Evolutionary conservation across 2,888 invertebrate genomes (phyloP), one percentile per base, ranked within the genome.

Genomic region (Oscheius sp.): DNA sequence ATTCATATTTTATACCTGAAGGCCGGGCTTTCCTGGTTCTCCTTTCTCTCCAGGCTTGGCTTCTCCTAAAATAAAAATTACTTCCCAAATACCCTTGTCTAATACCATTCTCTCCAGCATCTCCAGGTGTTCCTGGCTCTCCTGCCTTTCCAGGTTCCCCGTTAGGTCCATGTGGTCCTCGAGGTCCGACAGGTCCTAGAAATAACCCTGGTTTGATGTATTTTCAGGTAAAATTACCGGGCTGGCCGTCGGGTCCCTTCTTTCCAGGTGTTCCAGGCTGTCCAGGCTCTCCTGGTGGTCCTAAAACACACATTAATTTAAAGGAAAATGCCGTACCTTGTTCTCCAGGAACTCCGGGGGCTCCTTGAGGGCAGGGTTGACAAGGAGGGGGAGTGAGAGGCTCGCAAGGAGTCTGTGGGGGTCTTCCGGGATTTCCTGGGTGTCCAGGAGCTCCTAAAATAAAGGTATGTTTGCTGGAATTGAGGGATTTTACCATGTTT

Each of bases 341-440:
- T 79, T 78, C 77, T 79, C 81, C 81, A 73, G 81, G 74, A 52
- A 80, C 80, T 76, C 84, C 80, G 35, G 81, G 75, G 66, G 77
- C 76, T 77, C 80, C 83, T 73, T 76, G 75, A 56, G 80, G 80
- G 80, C 83, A 83, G 55, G 82, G 84, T 64, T 83, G 81, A 73
- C 76, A 70, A n/a, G 73, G 73, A 58, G 73, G 73, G 41, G 74
- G 74, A 45, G 74, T 74, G 25, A 71, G 23, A 46, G 74, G 74
- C 56, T 69, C 69, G 56, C 69, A 69, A 23, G 69, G 69, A 23
- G 69, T 35, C 56, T 69, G 69, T 41, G 69, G 69, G 63, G 79
- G 78, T 56, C 75, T 70, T 68, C 82, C 80, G 68, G 77, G 80
- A 69, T 76, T 78, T 74, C 82, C 82, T 63, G 82, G 82, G 66